phyloP scores from a whole-genome alignment of 2,888 invertebrate species.

The Cyrtodaria siliqua region DNA sequence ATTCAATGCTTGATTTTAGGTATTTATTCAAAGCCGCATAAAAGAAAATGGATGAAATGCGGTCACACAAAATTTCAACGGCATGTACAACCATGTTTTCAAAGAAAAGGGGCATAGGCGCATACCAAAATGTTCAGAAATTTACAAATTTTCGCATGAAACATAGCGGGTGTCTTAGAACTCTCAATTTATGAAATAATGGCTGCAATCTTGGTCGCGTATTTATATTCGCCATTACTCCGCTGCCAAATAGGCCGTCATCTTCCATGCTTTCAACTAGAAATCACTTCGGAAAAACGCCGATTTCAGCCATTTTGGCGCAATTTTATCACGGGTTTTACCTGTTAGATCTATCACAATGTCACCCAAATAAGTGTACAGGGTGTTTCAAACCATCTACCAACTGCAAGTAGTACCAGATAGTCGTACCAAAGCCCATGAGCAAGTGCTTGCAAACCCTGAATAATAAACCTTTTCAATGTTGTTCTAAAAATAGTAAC shows the following conservation, averaged over 20 bases:
- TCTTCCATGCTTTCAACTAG: constrained; percentile 7
- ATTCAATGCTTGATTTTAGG: constrained; percentile 32
- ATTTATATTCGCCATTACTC: constrained; percentile 72
- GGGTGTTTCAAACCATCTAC: neutral
- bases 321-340: constrained; percentile 13
- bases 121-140: too few relatives aligned
- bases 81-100: too few relatives aligned
- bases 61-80: neutral
- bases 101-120: too few relatives aligned
- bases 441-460: constrained; percentile 75
- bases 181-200: neutral
- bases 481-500: constrained; percentile 68
- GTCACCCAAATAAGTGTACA: neutral
- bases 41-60: constrained; percentile 19
- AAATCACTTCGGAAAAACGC: constrained; percentile 19
- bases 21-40: constrained; percentile 40
- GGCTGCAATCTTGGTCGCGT: constrained; percentile 37
- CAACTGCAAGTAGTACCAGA: constrained; percentile 74
- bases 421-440: constrained; percentile 68
- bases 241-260: constrained; percentile 61
- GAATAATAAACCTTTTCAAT: constrained; percentile 57
- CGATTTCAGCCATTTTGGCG: constrained; percentile 61
- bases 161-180: neutral
- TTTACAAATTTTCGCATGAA: too few relatives aligned
- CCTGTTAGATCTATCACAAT: neutral